Evolutionary conservation across 2,888 invertebrate species (phyloP).

Genomic region (Gastracanthus pulcherrimus): DNA sequence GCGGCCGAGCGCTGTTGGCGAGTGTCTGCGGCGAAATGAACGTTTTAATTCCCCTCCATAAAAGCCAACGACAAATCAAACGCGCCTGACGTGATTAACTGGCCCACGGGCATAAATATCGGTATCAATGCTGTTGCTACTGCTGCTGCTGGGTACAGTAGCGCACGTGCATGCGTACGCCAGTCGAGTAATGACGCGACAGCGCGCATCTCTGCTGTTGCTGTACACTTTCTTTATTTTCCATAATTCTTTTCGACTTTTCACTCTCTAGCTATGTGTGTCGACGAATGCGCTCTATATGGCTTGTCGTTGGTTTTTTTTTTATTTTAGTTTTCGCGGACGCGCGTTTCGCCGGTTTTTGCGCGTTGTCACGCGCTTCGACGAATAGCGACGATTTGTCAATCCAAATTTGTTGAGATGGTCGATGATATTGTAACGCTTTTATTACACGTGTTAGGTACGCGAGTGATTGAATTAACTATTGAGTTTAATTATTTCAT

Average conservation of each 20-base stretch:
- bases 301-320: neutral
- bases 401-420: neutral
- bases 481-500: no score
- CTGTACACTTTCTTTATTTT: slow-evolving; percentile 35
- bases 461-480: neutral
- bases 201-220: neutral
- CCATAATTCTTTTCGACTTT: slow-evolving; percentile 40
- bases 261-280: neutral
- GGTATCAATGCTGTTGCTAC: slow-evolving; percentile 72
- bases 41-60: slow-evolving; percentile 77
- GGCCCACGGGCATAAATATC: slow-evolving; percentile 74
- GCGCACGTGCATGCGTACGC: neutral
- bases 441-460: slow-evolving; percentile 2
- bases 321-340: neutral
- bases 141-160: slow-evolving; percentile 48
- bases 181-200: slow-evolving; percentile 1
- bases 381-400: slow-evolving; percentile 13
- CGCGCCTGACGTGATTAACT: slow-evolving; percentile 77
- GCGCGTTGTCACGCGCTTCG: neutral
- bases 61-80: slow-evolving; percentile 77
- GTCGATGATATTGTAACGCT: neutral
- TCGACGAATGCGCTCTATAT: neutral
- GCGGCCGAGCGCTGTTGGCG: slow-evolving; percentile 72
- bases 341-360: neutral
- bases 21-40: slow-evolving; percentile 76